Evolutionary conservation across 2,888 invertebrate species (phyloP).

Genomic region (Achlya flavicornis): DNA sequence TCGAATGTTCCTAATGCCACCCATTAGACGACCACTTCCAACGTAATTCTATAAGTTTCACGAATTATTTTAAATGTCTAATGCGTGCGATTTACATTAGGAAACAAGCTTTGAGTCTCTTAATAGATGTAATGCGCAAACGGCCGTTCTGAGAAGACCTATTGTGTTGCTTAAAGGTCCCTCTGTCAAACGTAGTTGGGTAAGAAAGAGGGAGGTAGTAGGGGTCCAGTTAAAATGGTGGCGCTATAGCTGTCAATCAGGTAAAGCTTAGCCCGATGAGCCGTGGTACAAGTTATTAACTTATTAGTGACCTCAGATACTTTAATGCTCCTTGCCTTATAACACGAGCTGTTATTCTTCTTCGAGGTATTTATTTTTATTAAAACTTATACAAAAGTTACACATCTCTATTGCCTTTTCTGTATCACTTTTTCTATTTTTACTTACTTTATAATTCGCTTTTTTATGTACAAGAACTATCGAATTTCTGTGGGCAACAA

Average conservation of each 20-base stretch:
- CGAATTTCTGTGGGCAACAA: too few relatives aligned
- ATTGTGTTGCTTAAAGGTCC: constrained; percentile 23
- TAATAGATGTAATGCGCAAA: constrained; percentile 68
- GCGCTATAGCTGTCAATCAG: constrained; percentile 73
- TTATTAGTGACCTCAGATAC: neutral
- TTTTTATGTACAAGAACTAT: too few relatives aligned
- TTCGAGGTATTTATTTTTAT: neutral
- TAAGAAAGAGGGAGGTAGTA: constrained; percentile 20
- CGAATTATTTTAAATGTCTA: constrained; percentile 74
- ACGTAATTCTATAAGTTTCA: constrained; percentile 69
- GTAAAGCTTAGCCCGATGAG: constrained; percentile 54
- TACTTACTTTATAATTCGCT: too few relatives aligned
- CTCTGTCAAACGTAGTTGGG: constrained; percentile 19
- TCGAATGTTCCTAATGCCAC: constrained; percentile 49
- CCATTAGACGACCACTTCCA: constrained; percentile 43
- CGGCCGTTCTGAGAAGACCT: constrained; percentile 49
- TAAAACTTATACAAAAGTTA: too few relatives aligned
- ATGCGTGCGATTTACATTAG: constrained; percentile 69
- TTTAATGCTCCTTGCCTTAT: neutral
- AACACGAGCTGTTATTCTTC: neutral
- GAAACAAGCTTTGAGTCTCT: constrained; percentile 61
- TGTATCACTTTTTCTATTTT: too few relatives aligned
- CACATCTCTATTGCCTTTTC: too few relatives aligned
- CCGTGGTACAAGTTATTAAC: constrained; percentile 46
- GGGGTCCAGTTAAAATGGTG: constrained; percentile 52